Evolutionary conservation across 1,140 invertebrate species (phyloP).

Genomic region (Phymastichus coffea): DNA sequence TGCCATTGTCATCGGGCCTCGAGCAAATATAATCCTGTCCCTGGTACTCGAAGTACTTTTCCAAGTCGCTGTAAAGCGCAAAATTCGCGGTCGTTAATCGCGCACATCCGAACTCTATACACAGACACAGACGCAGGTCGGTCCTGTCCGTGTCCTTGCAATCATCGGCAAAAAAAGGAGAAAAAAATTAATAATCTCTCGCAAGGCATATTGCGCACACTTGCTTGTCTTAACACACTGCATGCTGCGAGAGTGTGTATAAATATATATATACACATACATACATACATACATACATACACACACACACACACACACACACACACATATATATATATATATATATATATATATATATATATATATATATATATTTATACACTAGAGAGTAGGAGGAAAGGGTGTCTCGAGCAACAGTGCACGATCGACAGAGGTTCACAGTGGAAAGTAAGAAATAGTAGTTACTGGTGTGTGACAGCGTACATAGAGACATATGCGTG

Average conservation of each 20-base stretch:
- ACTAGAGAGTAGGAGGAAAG: no score
- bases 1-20: constrained; percentile 87
- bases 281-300: constrained; percentile 19
- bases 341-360: constrained; percentile 12
- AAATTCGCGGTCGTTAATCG: constrained; percentile 21
- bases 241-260: constrained; percentile 10
- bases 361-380: constrained; percentile 11
- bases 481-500: no score
- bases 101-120: neutral
- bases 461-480: no score
- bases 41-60: constrained; percentile 80
- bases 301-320: neutral
- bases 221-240: no score
- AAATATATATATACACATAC: constrained; percentile 2
- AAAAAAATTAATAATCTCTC: no score
- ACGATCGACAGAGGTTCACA: no score
- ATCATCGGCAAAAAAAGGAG: no score
- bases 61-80: constrained; percentile 60
- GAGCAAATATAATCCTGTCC: constrained; percentile 98
- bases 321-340: constrained; percentile 1
- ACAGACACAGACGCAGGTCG: no score
- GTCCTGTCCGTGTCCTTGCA: no score
- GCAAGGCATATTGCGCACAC: no score
- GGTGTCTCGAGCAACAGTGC: no score
- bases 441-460: no score